Conservation (phyloP, 2,888 invertebrate species). For the Syrista parreyssii region DNA sequence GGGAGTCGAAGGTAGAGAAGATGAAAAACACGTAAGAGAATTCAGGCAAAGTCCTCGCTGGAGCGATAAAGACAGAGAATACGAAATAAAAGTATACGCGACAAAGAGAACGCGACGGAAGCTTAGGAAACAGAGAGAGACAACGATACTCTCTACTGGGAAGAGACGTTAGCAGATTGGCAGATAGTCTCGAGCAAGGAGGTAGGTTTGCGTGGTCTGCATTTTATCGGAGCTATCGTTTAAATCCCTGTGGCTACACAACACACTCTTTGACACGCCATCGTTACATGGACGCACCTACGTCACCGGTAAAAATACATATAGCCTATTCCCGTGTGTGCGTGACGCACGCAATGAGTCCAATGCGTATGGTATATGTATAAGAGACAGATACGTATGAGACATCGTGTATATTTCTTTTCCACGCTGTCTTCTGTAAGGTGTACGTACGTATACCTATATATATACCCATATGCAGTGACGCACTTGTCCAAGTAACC, state of each 20-base stretch:
- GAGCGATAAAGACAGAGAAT: slow-evolving; percentile 7
- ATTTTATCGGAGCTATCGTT: slow-evolving; percentile 49
- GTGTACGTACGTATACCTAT: not conserved
- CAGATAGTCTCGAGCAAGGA: slow-evolving; percentile 39
- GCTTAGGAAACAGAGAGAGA: not conserved
- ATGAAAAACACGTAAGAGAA: not conserved
- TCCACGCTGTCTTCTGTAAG: not conserved
- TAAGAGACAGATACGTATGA: not conserved
- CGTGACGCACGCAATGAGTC: not conserved
- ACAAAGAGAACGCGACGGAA: slow-evolving; percentile 15
- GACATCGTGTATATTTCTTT: not conserved
- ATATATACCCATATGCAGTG: not conserved
- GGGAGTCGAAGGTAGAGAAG: not conserved
- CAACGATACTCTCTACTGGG: slow-evolving; percentile 10
- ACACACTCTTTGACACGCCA: slow-evolving; percentile 21
- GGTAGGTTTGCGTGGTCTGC: slow-evolving; percentile 40
- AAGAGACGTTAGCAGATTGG: slow-evolving; percentile 44
- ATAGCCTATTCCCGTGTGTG: not conserved
- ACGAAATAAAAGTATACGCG: slow-evolving; percentile 5
- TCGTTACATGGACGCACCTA: not conserved
- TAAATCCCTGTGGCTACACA: slow-evolving; percentile 37
- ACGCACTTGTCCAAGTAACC: not conserved
- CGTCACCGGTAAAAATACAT: not conserved
- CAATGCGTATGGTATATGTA: not conserved
- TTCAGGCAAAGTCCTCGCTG: not conserved